Base-by-base conservation (phyloP, 2,888 invertebrate genomes). In the Limulus polyphemus region DNA sequence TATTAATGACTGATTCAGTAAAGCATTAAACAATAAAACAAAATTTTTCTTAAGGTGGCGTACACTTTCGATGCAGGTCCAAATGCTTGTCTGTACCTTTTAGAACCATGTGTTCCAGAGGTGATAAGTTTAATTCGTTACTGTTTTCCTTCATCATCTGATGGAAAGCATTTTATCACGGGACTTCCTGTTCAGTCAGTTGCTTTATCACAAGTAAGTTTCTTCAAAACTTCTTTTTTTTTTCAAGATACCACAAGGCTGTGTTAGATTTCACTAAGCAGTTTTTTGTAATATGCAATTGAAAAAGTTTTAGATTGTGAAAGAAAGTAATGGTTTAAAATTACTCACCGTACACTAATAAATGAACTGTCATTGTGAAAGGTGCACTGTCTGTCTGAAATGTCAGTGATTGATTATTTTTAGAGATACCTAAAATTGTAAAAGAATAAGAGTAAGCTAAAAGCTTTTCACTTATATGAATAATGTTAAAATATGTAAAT, bases 11-110 rank as follows among this genome's bases (percentile, higher is more conserved):
- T 32, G 32, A 32, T 32, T 32, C 3, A 32, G 32, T 32, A 32
- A 5, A 32, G 32, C 32, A 32, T 32, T 32, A 32, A 32, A 32
- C 32, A 32, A 7, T 54, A 54, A 54, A 54, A 17, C 4, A 54
- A 54, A 17, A 17, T 14, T 51, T 14, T 13, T n/a, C 67, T 70
- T 7, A 71, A 84, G 84, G 82, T 91, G 10, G 93, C 94, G 0
- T 99, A 99, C 75, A 97, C 98, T 14, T 99, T 92, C 80, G 99
- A 99, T 82, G 99, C 99, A 60, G 99, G 99, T 9, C 90, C 97
- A 57, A 99, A 99, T 80, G 92, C 92, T 7, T 94, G 92, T 75
- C 77, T 98, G 0, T 95, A 88, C 77, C 77, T 93, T 14, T 77
- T 89, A 57, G 84, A 90, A 69, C 78, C 86, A 65, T 82, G 88